Base-by-base conservation (phyloP, 2,888 invertebrate species). In the Nezara viridula region DNA sequence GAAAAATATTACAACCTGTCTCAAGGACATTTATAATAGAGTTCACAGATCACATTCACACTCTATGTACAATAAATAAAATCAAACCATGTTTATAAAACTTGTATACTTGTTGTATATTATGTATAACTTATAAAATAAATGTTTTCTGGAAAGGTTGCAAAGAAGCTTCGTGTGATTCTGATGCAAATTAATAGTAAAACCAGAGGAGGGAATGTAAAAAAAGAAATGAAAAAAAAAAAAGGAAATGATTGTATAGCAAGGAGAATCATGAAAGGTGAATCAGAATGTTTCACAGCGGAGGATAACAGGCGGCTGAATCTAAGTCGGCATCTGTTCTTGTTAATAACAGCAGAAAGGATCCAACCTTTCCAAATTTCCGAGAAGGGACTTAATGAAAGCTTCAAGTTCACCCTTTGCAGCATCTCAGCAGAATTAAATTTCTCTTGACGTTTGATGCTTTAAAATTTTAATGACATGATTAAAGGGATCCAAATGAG, bases 391-490 rank as follows among this genome's bases (percentile, higher is more conserved):
- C 66, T 73, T 73, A 73, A 73, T 73, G 66, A 73, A 73, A 73
- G 66, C 66, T 73, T 73, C 66, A 73, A 73, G 32, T 73, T 73
- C 66, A 73, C 66, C 66, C 66, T 73, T 73, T 73, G 66, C 66
- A 73, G 32, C 66, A 73, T 73, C 66, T 73, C 66, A 73, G 66
- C 66, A 73, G 66, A 73, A 73, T 73, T 73, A 73, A 73, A 73
- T 73, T 73, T 37, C 66, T 73, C 66, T 73, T 73, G 66, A 73
- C 66, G 66, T 73, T 73, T 73, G 66, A 73, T 73, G 66, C 66
- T 73, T 73, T 73, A 73, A 73, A 73, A 73, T 73, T 73, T 73
- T 73, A 73, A 73, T 73, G 66, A 73, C 66, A 73, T 73, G 66
- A 73, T 73, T 73, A 73, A 73, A 73, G 66, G 66, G 66, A 73